Percentiles rank a stretch among this genome's conserved stretches.
Conservation (phyloP, 2,888 invertebrate species). For the Seladonia tumulorum region DNA sequence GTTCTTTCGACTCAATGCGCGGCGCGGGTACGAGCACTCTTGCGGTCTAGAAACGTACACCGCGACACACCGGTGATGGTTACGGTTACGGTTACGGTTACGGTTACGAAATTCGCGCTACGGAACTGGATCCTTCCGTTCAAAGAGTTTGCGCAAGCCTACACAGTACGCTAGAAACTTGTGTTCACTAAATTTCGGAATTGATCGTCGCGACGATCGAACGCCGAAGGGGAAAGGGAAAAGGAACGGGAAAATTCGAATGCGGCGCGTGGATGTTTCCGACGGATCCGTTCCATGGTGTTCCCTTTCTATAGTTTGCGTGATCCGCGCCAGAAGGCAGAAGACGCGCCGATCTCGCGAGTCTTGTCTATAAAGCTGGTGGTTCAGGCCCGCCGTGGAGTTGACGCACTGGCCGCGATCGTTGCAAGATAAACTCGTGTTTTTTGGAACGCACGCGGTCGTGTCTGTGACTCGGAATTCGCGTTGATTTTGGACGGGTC, state of each 20-base stretch:
- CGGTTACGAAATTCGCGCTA: conserved; percentile 28
- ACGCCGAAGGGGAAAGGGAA: neutral
- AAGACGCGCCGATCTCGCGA: neutral
- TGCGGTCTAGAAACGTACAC: conserved; percentile 4
- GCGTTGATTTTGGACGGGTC: conserved; percentile 21
- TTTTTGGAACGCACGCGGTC: conserved; percentile 64
- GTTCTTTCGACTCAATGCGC: conserved; percentile 41
- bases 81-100: too few species aligned
- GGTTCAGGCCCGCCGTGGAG: conserved; percentile 43
- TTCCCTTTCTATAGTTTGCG: conserved; percentile 31
- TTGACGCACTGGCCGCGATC: conserved; percentile 62
- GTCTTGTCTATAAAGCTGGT: conserved; percentile 37
- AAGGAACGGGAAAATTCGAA: neutral
- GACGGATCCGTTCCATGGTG: neutral
- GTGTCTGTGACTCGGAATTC: conserved; percentile 39
- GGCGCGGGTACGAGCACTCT: conserved; percentile 26
- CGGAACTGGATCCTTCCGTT: neutral
- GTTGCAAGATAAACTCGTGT: conserved; percentile 56
- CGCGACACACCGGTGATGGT: neutral
- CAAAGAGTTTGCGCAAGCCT: neutral
- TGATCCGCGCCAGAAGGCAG: conserved; percentile 17
- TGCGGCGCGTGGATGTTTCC: neutral
- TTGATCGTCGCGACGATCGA: neutral
- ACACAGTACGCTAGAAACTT: neutral
- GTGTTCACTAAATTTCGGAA: neutral